Percentiles rank a stretch among this genome's conserved stretches.
Evolutionary conservation across 2,113 vertebrate genomes (phyloP).

Genomic region (Vanacampus margaritifer): DNA sequence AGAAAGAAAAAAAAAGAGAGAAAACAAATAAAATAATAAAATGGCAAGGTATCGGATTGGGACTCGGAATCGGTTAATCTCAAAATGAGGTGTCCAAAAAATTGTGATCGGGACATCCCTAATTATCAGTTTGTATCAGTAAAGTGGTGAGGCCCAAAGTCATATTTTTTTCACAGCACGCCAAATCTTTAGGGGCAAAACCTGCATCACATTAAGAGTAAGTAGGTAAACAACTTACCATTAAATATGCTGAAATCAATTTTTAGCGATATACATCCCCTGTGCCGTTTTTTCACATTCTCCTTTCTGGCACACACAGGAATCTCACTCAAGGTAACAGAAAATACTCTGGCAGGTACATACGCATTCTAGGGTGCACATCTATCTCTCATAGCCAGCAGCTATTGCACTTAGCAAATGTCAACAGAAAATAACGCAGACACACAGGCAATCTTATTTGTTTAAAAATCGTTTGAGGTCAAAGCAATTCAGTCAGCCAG

Average conservation of each 20-base stretch:
- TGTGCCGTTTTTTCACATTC: background rate
- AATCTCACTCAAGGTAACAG: conserved; percentile 68
- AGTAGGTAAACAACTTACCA: background rate
- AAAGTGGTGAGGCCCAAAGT: too few relatives aligned
- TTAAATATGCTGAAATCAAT: background rate
- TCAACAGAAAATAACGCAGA: conserved; percentile 81
- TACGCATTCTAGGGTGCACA: conserved; percentile 73
- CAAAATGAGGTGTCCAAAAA: too few relatives aligned
- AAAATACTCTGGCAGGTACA: conserved; percentile 70
- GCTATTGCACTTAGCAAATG: conserved; percentile 77
- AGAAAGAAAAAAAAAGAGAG: too few relatives aligned
- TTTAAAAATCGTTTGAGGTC: conserved; percentile 79
- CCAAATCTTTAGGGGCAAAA: too few relatives aligned
- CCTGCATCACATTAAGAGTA: too few relatives aligned
- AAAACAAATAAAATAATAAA: too few relatives aligned
- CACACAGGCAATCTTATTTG: conserved; percentile 80
- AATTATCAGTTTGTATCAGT: too few relatives aligned
- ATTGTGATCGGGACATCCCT: too few relatives aligned
- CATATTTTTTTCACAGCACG: too few relatives aligned
- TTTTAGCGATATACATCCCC: background rate
- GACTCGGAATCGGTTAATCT: too few relatives aligned
- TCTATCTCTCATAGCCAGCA: conserved; percentile 77
- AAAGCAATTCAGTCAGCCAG: conserved; percentile 67
- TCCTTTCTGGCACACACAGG: conserved; percentile 12
- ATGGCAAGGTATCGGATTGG: too few relatives aligned